These are phyloP conservation scores for Cheirogaleus medius DNA, from an alignment of 2,113 vertebrate genomes.

Conservation along the genomic window DNA sequence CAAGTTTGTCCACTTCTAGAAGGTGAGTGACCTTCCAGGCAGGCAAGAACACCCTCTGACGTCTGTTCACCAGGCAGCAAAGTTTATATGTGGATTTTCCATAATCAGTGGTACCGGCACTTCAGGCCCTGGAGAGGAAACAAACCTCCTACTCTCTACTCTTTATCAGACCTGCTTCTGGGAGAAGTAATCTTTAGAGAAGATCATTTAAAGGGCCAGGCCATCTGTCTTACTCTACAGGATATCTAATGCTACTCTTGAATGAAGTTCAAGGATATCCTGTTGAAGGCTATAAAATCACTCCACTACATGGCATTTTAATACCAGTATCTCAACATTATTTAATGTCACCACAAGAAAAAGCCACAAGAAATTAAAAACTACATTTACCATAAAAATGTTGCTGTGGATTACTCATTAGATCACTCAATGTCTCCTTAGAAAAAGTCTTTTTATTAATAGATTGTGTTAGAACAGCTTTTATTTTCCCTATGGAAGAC, in stretches of 20 bases:
- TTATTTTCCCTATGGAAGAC: background rate
- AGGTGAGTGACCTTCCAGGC: background rate
- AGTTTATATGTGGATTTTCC: background rate
- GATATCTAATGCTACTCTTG: background rate
- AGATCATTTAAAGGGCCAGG: background rate
- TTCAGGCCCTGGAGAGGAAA: background rate
- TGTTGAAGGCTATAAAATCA: background rate
- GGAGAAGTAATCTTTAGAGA: background rate
- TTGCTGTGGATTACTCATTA: background rate
- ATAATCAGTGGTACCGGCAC: background rate
- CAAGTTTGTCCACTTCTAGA: background rate
- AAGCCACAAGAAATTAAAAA: background rate
- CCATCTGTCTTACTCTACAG: background rate
- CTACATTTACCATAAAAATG: background rate
- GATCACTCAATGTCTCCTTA: background rate
- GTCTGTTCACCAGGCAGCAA: background rate
- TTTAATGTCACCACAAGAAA: background rate
- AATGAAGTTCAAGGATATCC: background rate
- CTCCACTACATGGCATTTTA: background rate
- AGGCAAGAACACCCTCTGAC: background rate
- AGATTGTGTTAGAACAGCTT: background rate
- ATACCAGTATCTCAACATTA: background rate
- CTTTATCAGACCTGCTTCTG: background rate
- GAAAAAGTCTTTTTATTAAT: background rate
- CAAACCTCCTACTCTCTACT: background rate